Evolutionary conservation across 2,888 invertebrate genomes (phyloP).

Genomic region (Galerucella calmariensis): DNA sequence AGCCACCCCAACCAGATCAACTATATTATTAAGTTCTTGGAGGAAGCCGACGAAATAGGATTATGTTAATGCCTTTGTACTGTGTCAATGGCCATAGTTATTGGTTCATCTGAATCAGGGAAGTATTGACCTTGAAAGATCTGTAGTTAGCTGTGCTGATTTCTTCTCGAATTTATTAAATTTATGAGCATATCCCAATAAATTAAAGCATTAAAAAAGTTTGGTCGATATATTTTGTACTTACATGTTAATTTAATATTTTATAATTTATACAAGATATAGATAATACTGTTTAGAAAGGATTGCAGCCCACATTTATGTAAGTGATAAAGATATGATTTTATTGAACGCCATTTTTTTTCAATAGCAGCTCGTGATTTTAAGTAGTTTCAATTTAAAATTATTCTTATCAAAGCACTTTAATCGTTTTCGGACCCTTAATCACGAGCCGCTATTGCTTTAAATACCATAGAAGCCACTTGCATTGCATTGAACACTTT

Average conservation of each 20-base stretch:
- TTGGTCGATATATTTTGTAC: conserved; percentile 52
- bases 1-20: too few relatives aligned
- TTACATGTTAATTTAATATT: conserved; percentile 47
- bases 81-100: too few relatives aligned
- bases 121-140: too few relatives aligned
- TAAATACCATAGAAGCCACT: conserved; percentile 51
- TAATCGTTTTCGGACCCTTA: background rate
- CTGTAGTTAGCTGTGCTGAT: too few relatives aligned
- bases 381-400: background rate
- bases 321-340: conserved; percentile 53
- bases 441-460: conserved; percentile 31
- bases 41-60: too few relatives aligned
- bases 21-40: too few relatives aligned
- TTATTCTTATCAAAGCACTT: background rate
- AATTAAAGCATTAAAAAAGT: conserved; percentile 34
- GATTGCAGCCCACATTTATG: conserved; percentile 52
- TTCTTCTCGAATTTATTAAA: background rate
- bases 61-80: too few relatives aligned
- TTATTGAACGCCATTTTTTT: conserved; percentile 26
- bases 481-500: conserved; percentile 54
- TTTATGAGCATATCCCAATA: conserved; percentile 27
- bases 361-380: conserved; percentile 28
- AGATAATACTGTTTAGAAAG: conserved; percentile 54
- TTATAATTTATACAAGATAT: conserved; percentile 48
- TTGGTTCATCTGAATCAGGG: too few relatives aligned